Evolutionary conservation across 2,113 vertebrate species (phyloP).

Genomic region (Tylochromis polylepis): DNA sequence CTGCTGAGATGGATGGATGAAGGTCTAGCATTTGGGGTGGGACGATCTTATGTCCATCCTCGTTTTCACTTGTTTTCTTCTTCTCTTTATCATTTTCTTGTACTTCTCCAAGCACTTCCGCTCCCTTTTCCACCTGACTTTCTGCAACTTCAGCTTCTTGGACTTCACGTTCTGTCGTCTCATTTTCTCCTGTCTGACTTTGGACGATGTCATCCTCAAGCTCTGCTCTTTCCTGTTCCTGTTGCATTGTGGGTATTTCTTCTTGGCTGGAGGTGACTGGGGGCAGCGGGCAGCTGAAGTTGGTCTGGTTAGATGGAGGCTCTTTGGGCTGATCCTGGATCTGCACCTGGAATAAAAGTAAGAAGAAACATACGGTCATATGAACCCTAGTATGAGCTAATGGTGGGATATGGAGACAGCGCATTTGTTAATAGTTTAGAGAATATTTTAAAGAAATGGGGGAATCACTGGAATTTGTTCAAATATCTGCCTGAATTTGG

Average conservation of each 20-base stretch:
- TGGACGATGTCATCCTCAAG: neutral
- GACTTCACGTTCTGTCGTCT: neutral
- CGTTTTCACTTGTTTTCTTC: neutral
- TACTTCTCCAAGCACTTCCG: neutral
- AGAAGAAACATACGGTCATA: neutral
- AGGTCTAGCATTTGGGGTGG: neutral
- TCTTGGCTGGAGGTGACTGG: constrained; percentile 16
- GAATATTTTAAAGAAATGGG: neutral
- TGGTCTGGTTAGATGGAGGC: neutral
- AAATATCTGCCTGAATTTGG: neutral
- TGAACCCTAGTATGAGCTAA: neutral
- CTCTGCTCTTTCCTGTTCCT: constrained; percentile 1
- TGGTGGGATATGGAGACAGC: neutral
- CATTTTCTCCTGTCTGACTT: constrained; percentile 4
- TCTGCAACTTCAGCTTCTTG: neutral
- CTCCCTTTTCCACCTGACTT: neutral
- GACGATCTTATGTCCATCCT: neutral
- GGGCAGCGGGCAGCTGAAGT: constrained; percentile 51
- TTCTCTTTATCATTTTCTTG: neutral
- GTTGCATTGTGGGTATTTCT: neutral
- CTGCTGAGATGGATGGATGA: neutral
- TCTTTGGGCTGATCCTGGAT: neutral
- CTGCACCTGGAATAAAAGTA: constrained; percentile 1
- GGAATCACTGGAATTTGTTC: neutral
- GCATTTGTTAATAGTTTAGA: neutral